These are phyloP conservation scores for Yasuhikotakia modesta DNA, from an alignment of 2,797 vertebrate genomes.

Conservation along the genomic window DNA sequence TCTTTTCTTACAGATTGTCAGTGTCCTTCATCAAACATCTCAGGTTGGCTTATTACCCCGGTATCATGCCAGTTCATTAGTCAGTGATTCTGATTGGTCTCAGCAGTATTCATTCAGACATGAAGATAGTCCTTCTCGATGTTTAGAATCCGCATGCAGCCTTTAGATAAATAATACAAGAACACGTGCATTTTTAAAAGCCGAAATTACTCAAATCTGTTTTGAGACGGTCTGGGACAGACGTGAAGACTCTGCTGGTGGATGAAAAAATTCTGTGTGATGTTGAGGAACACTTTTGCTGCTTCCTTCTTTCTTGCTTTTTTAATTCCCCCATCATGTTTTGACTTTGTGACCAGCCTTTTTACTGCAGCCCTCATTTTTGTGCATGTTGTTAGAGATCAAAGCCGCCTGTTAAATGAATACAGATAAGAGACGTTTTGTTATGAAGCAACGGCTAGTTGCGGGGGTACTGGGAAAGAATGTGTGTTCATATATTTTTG, in stretches of 20 bases:
- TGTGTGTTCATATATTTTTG: slow-evolving; percentile 41
- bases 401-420: slow-evolving; percentile 43
- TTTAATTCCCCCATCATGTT: slow-evolving; percentile 37
- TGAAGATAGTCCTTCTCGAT: slow-evolving; percentile 31
- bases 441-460: slow-evolving; percentile 67
- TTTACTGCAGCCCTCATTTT: slow-evolving; percentile 64
- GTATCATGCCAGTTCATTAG: slow-evolving; percentile 29
- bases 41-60: slow-evolving; percentile 31
- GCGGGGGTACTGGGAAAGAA: slow-evolving; percentile 54
- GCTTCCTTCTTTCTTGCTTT: background rate
- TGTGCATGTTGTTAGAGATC: slow-evolving; percentile 21
- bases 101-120: slow-evolving; percentile 30
- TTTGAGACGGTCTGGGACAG: slow-evolving; percentile 40
- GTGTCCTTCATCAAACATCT: slow-evolving; percentile 1
- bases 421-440: slow-evolving; percentile 57
- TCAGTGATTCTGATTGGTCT: slow-evolving; percentile 7
- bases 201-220: slow-evolving; percentile 54
- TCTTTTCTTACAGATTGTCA: slow-evolving; percentile 2
- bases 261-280: slow-evolving; percentile 54
- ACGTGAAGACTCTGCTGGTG: slow-evolving; percentile 31
- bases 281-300: slow-evolving; percentile 42
- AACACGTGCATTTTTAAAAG: slow-evolving; percentile 53
- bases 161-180: slow-evolving; percentile 51
- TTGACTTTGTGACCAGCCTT: slow-evolving; percentile 72
- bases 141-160: slow-evolving; percentile 47